phyloP scores from a whole-genome alignment of 2,888 invertebrate genomes.

The Brachyopa scutellaris region DNA sequence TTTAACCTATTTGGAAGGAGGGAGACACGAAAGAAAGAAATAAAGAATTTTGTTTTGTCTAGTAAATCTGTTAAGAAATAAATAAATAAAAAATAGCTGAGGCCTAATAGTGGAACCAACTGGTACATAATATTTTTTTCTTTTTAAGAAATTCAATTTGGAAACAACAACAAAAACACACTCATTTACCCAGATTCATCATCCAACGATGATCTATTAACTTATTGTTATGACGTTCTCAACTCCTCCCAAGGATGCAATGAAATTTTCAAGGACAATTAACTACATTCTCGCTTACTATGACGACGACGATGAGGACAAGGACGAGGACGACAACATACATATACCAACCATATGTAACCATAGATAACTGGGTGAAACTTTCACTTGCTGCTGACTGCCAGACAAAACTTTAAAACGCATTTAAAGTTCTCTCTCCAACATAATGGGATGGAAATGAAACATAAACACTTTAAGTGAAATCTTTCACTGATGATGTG shows the following conservation, averaged over 20 bases:
- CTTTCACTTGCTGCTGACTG: conserved; percentile 23
- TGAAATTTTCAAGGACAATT: conserved; percentile 69
- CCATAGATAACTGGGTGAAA: conserved; percentile 25
- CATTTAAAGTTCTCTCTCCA: conserved; percentile 60
- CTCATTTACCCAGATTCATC: not conserved
- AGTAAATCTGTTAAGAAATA: no score
- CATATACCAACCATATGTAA: conserved; percentile 55
- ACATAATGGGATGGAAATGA: conserved; percentile 71
- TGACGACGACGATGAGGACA: conserved; percentile 16
- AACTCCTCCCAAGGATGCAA: conserved; percentile 47
- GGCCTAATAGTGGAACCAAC: not conserved
- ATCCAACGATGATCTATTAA: conserved; percentile 21
- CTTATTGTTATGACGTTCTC: conserved; percentile 65
- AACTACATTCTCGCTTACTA: conserved; percentile 66
- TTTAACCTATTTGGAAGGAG: not conserved
- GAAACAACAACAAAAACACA: no score
- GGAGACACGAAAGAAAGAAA: conserved; percentile 8
- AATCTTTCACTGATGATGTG: conserved; percentile 61
- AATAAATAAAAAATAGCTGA: not conserved
- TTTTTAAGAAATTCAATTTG: no score
- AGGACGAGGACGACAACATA: conserved; percentile 44
- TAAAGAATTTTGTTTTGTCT: no score
- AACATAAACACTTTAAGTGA: conserved; percentile 70
- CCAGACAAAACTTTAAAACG: conserved; percentile 70
- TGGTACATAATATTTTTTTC: not conserved